Evolutionary conservation across 2,888 invertebrate species (phyloP).

Genomic region (Netelia inedita): DNA sequence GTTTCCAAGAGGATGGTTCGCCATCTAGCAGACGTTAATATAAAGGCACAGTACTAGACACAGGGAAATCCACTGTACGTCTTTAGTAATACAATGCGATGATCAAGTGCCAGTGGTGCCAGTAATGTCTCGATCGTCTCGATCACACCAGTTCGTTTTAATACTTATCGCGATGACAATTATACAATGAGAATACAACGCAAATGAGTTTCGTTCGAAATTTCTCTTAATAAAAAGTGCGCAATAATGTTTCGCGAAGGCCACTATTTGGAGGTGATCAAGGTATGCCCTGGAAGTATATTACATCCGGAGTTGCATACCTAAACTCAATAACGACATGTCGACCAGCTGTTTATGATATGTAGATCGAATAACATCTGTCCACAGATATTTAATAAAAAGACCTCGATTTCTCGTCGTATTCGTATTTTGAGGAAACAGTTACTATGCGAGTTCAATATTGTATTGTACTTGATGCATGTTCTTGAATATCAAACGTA

Average conservation of each 20-base stretch:
- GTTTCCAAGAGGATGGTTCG: background rate
- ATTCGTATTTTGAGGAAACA: too few species aligned
- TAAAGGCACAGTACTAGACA: background rate
- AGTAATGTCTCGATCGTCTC: background rate
- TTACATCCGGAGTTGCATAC: background rate
- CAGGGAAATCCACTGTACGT: background rate
- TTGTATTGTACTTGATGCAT: too few species aligned
- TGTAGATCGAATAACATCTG: slow-evolving; percentile 26
- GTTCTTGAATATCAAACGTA: too few species aligned
- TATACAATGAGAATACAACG: slow-evolving; percentile 3
- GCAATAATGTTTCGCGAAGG: slow-evolving; percentile 79
- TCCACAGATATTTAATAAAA: background rate
- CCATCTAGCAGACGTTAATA: background rate
- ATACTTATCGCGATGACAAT: background rate
- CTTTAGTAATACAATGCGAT: too few species aligned
- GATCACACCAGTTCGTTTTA: background rate
- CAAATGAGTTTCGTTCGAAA: background rate
- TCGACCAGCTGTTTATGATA: slow-evolving; percentile 70
- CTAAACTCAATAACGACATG: slow-evolving; percentile 8
- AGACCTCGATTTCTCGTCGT: background rate
- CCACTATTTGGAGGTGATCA: slow-evolving; percentile 79
- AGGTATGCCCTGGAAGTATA: slow-evolving; percentile 72
- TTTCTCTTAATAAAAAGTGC: background rate
- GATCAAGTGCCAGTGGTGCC: background rate
- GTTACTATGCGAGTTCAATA: too few species aligned